A percentile compares a stretch with the other conserved stretches of the same genome.
Conservation (phyloP, 2,113 vertebrate genomes). For the Ascaphus truei region DNA sequence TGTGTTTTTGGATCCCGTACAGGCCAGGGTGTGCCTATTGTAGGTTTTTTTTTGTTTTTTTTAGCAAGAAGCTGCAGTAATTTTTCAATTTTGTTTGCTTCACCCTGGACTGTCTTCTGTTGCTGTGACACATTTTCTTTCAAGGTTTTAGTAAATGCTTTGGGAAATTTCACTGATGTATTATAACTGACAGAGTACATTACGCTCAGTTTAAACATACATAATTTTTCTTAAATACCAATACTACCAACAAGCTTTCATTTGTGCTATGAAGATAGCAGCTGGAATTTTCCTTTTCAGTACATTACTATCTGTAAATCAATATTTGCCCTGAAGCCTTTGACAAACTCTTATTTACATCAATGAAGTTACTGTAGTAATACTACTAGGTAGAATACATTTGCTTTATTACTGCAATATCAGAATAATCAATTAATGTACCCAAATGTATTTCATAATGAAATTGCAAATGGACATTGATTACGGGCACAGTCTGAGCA, state of each 20-base stretch:
- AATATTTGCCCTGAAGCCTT: constrained; percentile 40
- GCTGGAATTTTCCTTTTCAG: constrained; percentile 34
- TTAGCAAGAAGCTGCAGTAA: no score
- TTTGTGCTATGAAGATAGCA: not conserved
- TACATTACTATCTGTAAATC: constrained; percentile 45
- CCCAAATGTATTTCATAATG: constrained; percentile 44
- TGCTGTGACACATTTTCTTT: constrained; percentile 16
- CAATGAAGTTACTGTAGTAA: constrained; percentile 38
- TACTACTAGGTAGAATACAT: constrained; percentile 31
- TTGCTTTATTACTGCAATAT: constrained; percentile 43
- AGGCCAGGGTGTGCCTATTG: no score
- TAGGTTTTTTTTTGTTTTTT: no score
- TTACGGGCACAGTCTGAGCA: constrained; percentile 13
- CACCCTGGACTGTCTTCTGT: not conserved
- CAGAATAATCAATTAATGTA: constrained; percentile 44
- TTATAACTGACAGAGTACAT: constrained; percentile 29
- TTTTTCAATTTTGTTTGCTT: not conserved
- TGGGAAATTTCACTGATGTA: constrained; percentile 23
- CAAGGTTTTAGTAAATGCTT: constrained; percentile 13
- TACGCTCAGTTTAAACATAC: constrained; percentile 17
- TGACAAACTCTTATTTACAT: constrained; percentile 41
- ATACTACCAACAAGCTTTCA: constrained; percentile 13
- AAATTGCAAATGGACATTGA: constrained; percentile 45
- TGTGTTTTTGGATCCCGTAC: no score
- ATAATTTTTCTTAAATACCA: constrained; percentile 22